phyloP scores from a whole-genome alignment of 2,888 invertebrate species.

The Pristionchus arcanus region DNA sequence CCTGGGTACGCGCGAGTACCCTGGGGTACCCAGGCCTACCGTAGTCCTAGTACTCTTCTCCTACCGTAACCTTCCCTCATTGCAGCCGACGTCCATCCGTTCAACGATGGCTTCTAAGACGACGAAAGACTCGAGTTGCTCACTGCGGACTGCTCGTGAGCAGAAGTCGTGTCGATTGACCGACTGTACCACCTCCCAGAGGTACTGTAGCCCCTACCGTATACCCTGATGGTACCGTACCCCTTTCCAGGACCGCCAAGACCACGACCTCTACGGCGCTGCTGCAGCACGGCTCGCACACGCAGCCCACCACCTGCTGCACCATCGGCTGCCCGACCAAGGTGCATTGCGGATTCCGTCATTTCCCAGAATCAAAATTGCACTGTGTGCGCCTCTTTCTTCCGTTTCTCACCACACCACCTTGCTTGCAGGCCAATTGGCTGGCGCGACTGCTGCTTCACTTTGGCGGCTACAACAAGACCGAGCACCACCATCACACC shows the following conservation, averaged over 20 bases:
- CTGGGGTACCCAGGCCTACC: neutral
- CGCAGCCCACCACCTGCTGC: constrained; percentile 51
- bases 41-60: neutral
- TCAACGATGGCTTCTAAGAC: constrained; percentile 26
- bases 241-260: neutral
- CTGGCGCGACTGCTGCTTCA: constrained; percentile 45
- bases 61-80: neutral
- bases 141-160: constrained; percentile 10
- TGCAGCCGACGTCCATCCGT: constrained; percentile 32
- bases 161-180: neutral
- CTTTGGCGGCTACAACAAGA: neutral
- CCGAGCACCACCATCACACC: constrained; percentile 41
- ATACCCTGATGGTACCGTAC: neutral
- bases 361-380: neutral
- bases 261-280: constrained; percentile 12
- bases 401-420: neutral
- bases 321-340: constrained; percentile 53
- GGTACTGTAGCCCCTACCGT: neutral
- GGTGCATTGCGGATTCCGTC: neutral
- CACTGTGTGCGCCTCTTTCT: neutral
- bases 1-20: neutral
- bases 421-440: constrained; percentile 43
- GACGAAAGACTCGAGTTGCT: neutral
- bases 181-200: constrained; percentile 32
- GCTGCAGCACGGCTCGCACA: constrained; percentile 45